Evolutionary conservation across 1,140 invertebrate species (phyloP).

Genomic region (Macrotrachela quadricornifera): DNA sequence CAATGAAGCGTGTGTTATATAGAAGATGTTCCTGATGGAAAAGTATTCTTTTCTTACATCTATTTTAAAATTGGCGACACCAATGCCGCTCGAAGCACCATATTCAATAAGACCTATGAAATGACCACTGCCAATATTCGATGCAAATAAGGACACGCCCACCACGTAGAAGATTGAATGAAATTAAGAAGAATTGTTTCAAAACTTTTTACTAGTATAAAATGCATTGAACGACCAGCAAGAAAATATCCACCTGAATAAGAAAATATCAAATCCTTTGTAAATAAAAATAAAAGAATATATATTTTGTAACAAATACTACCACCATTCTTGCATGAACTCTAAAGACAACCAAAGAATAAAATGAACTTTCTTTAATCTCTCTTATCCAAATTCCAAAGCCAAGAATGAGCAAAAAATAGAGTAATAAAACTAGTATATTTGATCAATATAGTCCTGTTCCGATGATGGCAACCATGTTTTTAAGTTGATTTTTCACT

Average conservation of each 20-base stretch:
- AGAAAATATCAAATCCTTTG: no score
- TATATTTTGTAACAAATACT: constrained; percentile 10
- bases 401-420: constrained; percentile 4
- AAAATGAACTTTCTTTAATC: no score
- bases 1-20: constrained; percentile 31
- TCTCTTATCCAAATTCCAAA: constrained; percentile 5
- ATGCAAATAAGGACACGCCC: constrained; percentile 40
- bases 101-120: constrained; percentile 39
- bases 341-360: neutral
- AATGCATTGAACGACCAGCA: constrained; percentile 33
- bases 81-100: constrained; percentile 27
- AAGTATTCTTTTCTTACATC: constrained; percentile 29
- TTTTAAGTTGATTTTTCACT: no score
- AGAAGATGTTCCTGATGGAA: neutral
- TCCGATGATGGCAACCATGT: no score
- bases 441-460: constrained; percentile 2
- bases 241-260: constrained; percentile 34
- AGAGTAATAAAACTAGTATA: neutral
- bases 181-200: neutral
- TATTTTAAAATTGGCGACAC: constrained; percentile 37
- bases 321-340: constrained; percentile 8
- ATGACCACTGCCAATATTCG: constrained; percentile 40
- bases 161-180: constrained; percentile 28
- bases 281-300: no score
- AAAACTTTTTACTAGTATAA: constrained; percentile 22